These are phyloP conservation scores for Cephalotes varians DNA, from an alignment of 2,888 invertebrate species.

Conservation along the genomic window DNA sequence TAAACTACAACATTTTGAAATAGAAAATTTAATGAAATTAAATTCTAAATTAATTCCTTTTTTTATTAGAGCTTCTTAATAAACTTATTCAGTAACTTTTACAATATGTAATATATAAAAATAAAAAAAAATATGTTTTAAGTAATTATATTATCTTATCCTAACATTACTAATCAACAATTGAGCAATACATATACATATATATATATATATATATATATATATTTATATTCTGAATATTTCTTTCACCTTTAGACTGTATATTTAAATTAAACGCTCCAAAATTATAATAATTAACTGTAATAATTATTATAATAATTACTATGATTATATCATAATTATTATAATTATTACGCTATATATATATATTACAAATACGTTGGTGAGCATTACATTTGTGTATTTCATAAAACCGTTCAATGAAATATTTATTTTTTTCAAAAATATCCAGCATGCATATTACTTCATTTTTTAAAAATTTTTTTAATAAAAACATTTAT, in stretches of 20 bases:
- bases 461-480: neutral
- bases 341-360: neutral
- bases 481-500: neutral
- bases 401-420: neutral
- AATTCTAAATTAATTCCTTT: no score
- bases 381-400: neutral
- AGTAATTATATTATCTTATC: neutral
- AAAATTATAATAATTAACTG: neutral
- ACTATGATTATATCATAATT: neutral
- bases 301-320: no score
- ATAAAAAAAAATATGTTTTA: neutral
- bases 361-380: neutral
- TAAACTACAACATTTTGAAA: no score
- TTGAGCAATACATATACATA: neutral
- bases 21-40: no score
- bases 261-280: neutral
- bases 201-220: no score
- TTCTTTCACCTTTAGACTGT: neutral
- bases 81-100: no score
- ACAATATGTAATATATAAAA: no score
- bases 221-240: no score
- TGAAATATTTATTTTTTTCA: neutral
- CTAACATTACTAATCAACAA: neutral
- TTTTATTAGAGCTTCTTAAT: no score
- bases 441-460: neutral